Base-by-base conservation (phyloP, 2,797 vertebrate genomes). In the Valencia hispanica region DNA sequence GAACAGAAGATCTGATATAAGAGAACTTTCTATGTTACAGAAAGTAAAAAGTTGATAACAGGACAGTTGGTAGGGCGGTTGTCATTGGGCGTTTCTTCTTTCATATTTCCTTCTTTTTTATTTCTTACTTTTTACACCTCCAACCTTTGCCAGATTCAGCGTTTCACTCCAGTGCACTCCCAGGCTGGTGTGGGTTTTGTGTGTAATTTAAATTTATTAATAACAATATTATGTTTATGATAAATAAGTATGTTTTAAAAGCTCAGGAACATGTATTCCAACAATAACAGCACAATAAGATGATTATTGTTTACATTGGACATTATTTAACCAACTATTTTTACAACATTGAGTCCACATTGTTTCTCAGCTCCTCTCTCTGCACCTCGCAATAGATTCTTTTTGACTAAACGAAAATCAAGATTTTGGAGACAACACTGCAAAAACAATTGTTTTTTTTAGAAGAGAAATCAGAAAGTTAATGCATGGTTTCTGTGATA, bases 301-400 rank as follows among this genome's bases (percentile, higher is more conserved):
- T 17, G 47, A 48, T 48, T 47, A 12, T 11, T 48, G 47, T 57
- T 57, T 57, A 27, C 14, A 57, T 15, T 30, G 1, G 12, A 30
- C 22, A 51, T 7, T 3, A 59, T 32, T 32, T n/a, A n/a, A n/a
- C n/a, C n/a, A 61, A 61, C 7, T 61, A 17, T 39, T n/a, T n/a
- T n/a, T n/a, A n/a, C 48, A 65, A 36, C 61, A 6, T 7, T 65
- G 17, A 36, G 51, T 66, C 71, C 63, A 51, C 30, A 61, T 68
- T 45, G 73, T 36, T 53, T 2, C 3, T 47, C 65, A 51, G 75
- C 57, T 78, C 75, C 84, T 74, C 79, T 85, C 82, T 89, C 80
- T 84, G 85, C 74, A 5, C 73, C 65, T 4, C 9, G 10, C 32
- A 8, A 12, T 47, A 39, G 0, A 0, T 61, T 30, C 4, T 59